phyloP scores from a whole-genome alignment of 2,888 invertebrate genomes.

The Autographa pulchrina region DNA sequence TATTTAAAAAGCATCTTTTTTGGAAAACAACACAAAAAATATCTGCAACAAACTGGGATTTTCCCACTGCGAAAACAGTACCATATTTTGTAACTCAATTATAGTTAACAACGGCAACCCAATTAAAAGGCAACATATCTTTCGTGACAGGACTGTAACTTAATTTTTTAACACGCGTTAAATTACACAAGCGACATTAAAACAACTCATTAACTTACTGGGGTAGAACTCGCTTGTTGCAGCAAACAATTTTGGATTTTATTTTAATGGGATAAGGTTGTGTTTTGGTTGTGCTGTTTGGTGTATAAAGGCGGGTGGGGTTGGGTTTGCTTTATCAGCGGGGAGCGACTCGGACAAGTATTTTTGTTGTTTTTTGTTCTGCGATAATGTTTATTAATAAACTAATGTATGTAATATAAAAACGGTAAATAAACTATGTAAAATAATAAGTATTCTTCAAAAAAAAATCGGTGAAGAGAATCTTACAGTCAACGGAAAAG shows the following conservation, averaged over 20 bases:
- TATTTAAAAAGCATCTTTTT: background rate
- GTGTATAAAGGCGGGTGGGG: background rate
- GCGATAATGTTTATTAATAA: too few species aligned
- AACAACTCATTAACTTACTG: constrained; percentile 39
- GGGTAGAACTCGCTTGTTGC: background rate
- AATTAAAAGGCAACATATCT: constrained; percentile 41
- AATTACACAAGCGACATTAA: constrained; percentile 43
- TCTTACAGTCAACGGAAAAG: too few species aligned
- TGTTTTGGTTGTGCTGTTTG: constrained; percentile 16
- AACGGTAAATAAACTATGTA: too few species aligned
- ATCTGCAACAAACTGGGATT: background rate
- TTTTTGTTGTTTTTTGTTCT: too few species aligned
- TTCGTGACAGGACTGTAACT: constrained; percentile 27
- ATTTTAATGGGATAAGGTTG: constrained; percentile 13
- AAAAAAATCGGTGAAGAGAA: too few species aligned
- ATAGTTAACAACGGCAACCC: constrained; percentile 6
- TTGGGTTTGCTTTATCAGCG: constrained; percentile 2
- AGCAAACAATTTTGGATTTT: constrained; percentile 16
- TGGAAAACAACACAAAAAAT: background rate
- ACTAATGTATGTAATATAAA: too few species aligned
- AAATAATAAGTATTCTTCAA: too few species aligned
- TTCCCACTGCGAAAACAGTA: background rate
- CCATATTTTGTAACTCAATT: constrained; percentile 27
- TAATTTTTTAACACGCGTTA: constrained; percentile 43
- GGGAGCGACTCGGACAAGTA: background rate